Evolutionary conservation across 2,888 invertebrate genomes (phyloP).

Genomic region (Diaperis boleti): DNA sequence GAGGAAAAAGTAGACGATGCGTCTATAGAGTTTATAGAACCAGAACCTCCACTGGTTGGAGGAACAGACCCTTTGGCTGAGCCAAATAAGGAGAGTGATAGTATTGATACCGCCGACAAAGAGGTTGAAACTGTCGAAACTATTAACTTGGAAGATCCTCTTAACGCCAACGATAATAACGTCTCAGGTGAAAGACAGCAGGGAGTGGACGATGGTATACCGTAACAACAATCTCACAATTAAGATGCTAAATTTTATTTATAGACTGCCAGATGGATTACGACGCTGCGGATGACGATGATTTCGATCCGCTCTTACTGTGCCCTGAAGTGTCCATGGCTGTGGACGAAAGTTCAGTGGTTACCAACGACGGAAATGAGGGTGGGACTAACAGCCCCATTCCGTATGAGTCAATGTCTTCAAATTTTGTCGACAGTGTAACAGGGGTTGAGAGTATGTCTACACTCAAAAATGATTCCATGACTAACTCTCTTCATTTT

Average conservation of each 20-base stretch:
- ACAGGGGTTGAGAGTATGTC: slow-evolving; percentile 59
- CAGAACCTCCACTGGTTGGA: slow-evolving; percentile 35
- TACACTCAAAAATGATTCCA: not conserved
- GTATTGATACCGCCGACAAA: too few species aligned
- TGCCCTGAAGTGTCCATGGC: slow-evolving; percentile 64
- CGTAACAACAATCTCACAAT: not conserved
- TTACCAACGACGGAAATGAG: slow-evolving; percentile 46
- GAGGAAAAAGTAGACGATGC: too few species aligned
- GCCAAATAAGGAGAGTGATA: not conserved
- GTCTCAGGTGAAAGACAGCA: not conserved
- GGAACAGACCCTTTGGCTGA: not conserved
- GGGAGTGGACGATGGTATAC: slow-evolving; percentile 2
- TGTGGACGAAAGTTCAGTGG: slow-evolving; percentile 59
- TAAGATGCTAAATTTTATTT: not conserved
- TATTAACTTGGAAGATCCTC: too few species aligned
- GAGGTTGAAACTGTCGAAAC: too few species aligned
- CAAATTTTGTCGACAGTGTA: slow-evolving; percentile 58
- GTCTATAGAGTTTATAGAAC: too few species aligned
- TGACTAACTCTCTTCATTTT: slow-evolving; percentile 37
- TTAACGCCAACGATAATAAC: too few species aligned
- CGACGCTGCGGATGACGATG: slow-evolving; percentile 47
- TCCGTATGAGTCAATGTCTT: slow-evolving; percentile 55
- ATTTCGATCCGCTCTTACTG: slow-evolving; percentile 59
- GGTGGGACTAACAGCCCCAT: slow-evolving; percentile 49
- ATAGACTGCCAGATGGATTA: slow-evolving; percentile 29